These are phyloP conservation scores for Characodon lateralis DNA, from an alignment of 2,797 vertebrate genomes.

Conservation along the genomic window DNA sequence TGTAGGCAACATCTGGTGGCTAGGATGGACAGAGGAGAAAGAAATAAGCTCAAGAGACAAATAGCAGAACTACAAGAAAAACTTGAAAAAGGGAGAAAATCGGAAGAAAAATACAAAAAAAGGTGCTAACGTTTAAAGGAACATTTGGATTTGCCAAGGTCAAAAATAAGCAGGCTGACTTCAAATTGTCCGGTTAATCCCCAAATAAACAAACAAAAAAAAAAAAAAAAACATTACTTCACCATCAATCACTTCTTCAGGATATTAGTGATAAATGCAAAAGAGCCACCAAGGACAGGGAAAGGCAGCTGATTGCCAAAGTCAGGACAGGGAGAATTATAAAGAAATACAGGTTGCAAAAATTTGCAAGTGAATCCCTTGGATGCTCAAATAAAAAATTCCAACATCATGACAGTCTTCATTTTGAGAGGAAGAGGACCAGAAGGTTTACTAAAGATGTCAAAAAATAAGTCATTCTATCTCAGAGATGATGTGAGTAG, in stretches of 20 bases:
- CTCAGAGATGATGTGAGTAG: conserved; percentile 4
- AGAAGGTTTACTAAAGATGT: background rate
- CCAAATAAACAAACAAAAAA: background rate
- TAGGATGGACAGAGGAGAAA: background rate
- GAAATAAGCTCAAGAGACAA: too few relatives aligned
- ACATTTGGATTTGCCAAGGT: background rate
- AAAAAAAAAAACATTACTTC: background rate
- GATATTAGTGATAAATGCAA: conserved; percentile 6
- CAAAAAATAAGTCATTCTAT: conserved; percentile 6
- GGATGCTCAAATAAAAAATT: background rate
- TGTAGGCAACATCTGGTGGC: background rate
- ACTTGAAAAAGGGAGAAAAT: conserved; percentile 3
- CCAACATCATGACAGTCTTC: background rate
- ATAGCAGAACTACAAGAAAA: too few relatives aligned
- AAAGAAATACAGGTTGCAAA: conserved; percentile 1
- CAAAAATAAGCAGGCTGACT: background rate
- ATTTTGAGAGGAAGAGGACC: conserved; percentile 4
- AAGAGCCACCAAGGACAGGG: conserved; percentile 5
- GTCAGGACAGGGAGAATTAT: background rate
- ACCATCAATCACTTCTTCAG: conserved; percentile 11
- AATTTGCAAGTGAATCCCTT: too few relatives aligned
- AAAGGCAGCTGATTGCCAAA: conserved; percentile 3
- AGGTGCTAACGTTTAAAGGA: conserved; percentile 7
- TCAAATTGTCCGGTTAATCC: background rate
- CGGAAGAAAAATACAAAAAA: background rate